phyloP scores from a whole-genome alignment of 2,888 invertebrate genomes.

The Habroteleia sp. region DNA sequence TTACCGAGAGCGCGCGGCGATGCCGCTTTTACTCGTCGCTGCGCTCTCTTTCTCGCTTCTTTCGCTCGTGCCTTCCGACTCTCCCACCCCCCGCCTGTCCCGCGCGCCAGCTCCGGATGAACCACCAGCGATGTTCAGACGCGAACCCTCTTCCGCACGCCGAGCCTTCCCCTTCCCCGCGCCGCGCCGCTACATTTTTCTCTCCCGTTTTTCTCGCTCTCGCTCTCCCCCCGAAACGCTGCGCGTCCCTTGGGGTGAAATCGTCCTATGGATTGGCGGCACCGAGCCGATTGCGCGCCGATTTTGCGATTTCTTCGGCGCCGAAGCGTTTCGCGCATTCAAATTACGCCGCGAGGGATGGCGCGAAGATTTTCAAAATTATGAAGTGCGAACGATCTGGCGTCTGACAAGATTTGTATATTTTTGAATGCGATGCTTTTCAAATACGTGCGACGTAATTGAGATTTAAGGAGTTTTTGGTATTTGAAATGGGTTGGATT shows the following conservation, averaged over 20 bases:
- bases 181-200: constrained; percentile 16
- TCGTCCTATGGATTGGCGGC: constrained; percentile 17
- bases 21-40: constrained; percentile 72
- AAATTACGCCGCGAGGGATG: constrained; percentile 21
- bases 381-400: too few species aligned
- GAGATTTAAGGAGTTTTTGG: too few species aligned
- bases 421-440: too few species aligned
- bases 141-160: constrained; percentile 50
- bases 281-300: constrained; percentile 12
- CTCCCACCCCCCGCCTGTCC: constrained; percentile 33
- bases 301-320: too few species aligned
- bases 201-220: constrained; percentile 8
- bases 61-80: constrained; percentile 42
- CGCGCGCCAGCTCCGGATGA: constrained; percentile 35
- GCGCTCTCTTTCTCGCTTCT: constrained; percentile 53
- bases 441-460: too few species aligned
- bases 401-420: too few species aligned
- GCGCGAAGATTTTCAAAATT: too few species aligned
- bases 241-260: constrained; percentile 34
- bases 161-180: constrained; percentile 38
- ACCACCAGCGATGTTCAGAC: constrained; percentile 47
- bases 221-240: constrained; percentile 19
- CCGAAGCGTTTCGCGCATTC: constrained; percentile 21
- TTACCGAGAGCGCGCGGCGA: constrained; percentile 74
- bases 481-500: too few species aligned